phyloP scores from a whole-genome alignment of 2,888 invertebrate genomes.

The Lacanobia wlatinum region DNA sequence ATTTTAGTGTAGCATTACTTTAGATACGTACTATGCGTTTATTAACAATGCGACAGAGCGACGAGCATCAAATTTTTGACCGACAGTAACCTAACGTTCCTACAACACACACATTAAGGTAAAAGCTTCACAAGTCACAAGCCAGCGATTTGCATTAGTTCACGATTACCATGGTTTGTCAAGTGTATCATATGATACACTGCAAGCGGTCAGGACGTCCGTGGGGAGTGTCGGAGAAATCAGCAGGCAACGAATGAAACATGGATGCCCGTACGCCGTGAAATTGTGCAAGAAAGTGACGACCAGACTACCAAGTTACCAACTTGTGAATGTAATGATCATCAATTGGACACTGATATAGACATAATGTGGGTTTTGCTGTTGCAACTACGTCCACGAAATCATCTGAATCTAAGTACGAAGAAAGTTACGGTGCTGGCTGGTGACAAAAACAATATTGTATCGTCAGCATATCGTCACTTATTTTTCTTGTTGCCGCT shows the following conservation, averaged over 20 bases:
- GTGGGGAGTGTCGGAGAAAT: slow-evolving; percentile 82
- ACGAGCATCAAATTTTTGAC: neutral
- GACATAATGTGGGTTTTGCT: slow-evolving; percentile 37
- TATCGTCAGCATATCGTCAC: no score
- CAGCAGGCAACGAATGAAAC: slow-evolving; percentile 77
- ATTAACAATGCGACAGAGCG: neutral
- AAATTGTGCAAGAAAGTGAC: slow-evolving; percentile 88
- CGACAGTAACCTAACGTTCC: slow-evolving; percentile 1
- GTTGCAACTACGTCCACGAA: slow-evolving; percentile 25
- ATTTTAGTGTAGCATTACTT: neutral
- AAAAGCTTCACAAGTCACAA: slow-evolving; percentile 21
- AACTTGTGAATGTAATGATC: slow-evolving; percentile 48
- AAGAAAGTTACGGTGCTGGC: slow-evolving; percentile 32
- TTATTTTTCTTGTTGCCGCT: neutral
- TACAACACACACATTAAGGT: slow-evolving; percentile 14
- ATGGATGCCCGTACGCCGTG: slow-evolving; percentile 83
- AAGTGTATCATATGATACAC: slow-evolving; percentile 61
- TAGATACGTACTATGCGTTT: neutral
- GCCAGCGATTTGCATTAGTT: slow-evolving; percentile 22
- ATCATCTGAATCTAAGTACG: slow-evolving; percentile 31
- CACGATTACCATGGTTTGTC: slow-evolving; percentile 56
- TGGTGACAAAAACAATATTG: slow-evolving; percentile 13
- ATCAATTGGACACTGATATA: slow-evolving; percentile 54
- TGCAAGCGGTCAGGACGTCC: slow-evolving; percentile 75
- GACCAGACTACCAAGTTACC: slow-evolving; percentile 48